These are phyloP conservation scores for Aphodius sticticus DNA, from an alignment of 2,888 invertebrate genomes.

Conservation along the genomic window DNA sequence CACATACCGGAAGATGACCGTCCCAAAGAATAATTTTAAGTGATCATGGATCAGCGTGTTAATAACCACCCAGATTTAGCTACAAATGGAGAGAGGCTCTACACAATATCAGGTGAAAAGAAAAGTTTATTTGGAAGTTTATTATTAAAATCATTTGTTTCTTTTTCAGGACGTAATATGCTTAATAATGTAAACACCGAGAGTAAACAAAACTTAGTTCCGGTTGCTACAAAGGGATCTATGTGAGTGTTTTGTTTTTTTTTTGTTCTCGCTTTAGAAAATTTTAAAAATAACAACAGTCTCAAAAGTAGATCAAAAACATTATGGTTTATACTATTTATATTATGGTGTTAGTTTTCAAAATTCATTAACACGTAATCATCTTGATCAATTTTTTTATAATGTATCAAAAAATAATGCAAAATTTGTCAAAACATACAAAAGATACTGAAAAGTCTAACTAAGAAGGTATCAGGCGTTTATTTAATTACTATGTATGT, in stretches of 20 bases:
- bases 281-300: too few relatives aligned
- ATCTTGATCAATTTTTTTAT: too few relatives aligned
- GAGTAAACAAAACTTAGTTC: conserved; percentile 55
- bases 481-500: too few relatives aligned
- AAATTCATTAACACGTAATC: too few relatives aligned
- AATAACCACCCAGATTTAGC: neutral
- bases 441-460: too few relatives aligned
- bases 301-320: too few relatives aligned
- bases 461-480: too few relatives aligned
- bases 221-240: conserved; percentile 63
- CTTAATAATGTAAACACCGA: conserved; percentile 34
- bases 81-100: neutral
- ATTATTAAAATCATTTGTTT: neutral
- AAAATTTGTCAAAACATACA: too few relatives aligned
- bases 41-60: neutral
- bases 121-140: neutral
- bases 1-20: neutral
- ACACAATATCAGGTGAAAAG: conserved; percentile 13
- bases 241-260: conserved; percentile 55
- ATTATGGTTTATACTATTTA: too few relatives aligned
- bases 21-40: neutral
- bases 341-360: too few relatives aligned
- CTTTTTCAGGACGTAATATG: conserved; percentile 29
- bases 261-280: neutral
- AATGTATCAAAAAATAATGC: too few relatives aligned